A percentile compares a stretch with the other conserved stretches of the same genome.
These are phyloP conservation scores for Cygnus atratus DNA, from an alignment of 2,113 vertebrate species.

Conservation along the genomic window DNA sequence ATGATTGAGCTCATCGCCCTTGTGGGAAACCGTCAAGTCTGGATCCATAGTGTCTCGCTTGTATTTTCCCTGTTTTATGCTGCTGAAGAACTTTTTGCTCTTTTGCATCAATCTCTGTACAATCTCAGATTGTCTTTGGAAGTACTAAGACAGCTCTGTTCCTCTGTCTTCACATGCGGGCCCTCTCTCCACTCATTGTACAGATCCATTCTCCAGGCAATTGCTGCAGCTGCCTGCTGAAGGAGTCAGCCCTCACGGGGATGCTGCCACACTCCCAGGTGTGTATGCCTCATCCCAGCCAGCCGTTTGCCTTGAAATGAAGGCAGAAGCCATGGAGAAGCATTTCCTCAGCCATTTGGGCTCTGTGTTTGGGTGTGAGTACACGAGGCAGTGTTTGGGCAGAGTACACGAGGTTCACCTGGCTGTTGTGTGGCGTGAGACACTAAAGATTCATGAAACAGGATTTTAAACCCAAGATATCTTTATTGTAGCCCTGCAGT, in stretches of 20 bases:
- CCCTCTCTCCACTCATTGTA: not conserved
- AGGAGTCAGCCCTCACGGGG: not conserved
- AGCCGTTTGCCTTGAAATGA: not conserved
- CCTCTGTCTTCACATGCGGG: not conserved
- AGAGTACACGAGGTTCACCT: not conserved
- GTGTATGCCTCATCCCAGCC: not conserved
- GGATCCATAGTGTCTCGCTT: not conserved
- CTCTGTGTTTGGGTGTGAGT: not conserved
- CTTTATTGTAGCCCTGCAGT: not conserved
- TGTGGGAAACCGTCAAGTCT: conserved; percentile 9
- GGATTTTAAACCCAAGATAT: not conserved
- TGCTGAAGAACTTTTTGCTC: not conserved
- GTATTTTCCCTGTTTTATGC: not conserved
- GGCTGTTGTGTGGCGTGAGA: not conserved
- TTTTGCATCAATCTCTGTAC: not conserved
- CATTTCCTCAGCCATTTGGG: not conserved
- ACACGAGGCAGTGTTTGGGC: too few species aligned
- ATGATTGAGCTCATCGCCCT: not conserved
- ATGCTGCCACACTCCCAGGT: not conserved
- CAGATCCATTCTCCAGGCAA: not conserved
- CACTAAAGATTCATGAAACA: not conserved
- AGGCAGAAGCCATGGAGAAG: not conserved
- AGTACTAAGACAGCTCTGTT: not conserved
- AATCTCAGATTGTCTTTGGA: not conserved
- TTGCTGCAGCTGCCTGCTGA: not conserved